Percentiles rank a stretch among this genome's conserved stretches.
Conservation (phyloP, 1,140 invertebrate species). For the Drosophila orena region DNA sequence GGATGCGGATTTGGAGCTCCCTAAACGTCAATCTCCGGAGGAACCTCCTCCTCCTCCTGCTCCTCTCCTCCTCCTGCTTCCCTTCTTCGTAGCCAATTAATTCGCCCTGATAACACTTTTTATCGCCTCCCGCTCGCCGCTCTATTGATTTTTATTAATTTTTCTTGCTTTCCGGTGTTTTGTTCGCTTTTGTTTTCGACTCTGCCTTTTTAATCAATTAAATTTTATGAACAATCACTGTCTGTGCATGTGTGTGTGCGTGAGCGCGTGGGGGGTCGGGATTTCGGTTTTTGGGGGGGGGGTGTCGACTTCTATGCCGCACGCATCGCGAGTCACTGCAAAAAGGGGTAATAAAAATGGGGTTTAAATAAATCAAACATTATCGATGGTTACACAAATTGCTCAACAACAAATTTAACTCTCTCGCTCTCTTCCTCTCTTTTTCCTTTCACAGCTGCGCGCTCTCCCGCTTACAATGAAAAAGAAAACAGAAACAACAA, state of each 20-base stretch:
- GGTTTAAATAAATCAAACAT: slow-evolving; percentile 37
- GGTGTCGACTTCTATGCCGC: slow-evolving; percentile 70
- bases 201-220: slow-evolving; percentile 57
- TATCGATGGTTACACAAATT: slow-evolving; percentile 41
- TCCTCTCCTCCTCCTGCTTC: not conserved
- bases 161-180: slow-evolving; percentile 30
- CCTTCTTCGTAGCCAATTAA: slow-evolving; percentile 50
- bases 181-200: slow-evolving; percentile 25
- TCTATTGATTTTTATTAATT: slow-evolving; percentile 69
- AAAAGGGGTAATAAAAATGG: slow-evolving; percentile 35
- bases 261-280: slow-evolving; percentile 50
- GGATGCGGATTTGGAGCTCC: slow-evolving; percentile 22
- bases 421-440: slow-evolving; percentile 50
- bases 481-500: slow-evolving; percentile 55
- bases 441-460: slow-evolving; percentile 65
- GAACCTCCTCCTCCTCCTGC: slow-evolving; percentile 14
- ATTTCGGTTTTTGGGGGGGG: slow-evolving; percentile 28
- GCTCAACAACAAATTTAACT: slow-evolving; percentile 38
- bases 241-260: slow-evolving; percentile 18
- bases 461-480: slow-evolving; percentile 61
- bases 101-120: slow-evolving; percentile 72
- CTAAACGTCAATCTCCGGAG: slow-evolving; percentile 39
- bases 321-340: slow-evolving; percentile 69
- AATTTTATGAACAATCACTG: slow-evolving; percentile 65
- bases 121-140: slow-evolving; percentile 61